A percentile compares a stretch with the other conserved stretches of the same genome.
Evolutionary conservation across 2,888 invertebrate genomes (phyloP).

Genomic region (Imbricaverruca yamaguchii): DNA sequence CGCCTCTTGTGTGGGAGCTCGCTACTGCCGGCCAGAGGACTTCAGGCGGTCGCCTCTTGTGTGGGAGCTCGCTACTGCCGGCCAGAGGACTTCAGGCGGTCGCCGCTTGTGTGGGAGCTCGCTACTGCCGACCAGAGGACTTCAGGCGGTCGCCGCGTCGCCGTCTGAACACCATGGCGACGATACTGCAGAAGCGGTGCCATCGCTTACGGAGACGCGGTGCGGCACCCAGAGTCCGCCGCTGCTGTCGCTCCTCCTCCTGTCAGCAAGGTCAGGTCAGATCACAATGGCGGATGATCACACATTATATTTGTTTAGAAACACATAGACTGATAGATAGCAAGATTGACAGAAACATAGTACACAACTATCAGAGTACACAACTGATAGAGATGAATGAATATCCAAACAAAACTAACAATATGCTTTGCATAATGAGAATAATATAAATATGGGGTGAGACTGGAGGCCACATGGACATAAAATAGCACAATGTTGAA

Average conservation of each 20-base stretch:
- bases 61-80: too few relatives aligned
- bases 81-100: not conserved
- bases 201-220: not conserved
- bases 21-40: not conserved
- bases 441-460: too few relatives aligned
- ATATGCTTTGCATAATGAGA: too few relatives aligned
- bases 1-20: too few relatives aligned
- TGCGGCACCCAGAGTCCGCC: not conserved
- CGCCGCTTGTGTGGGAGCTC: not conserved
- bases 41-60: constrained; percentile 9
- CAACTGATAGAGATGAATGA: too few relatives aligned
- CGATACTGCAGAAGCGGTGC: not conserved
- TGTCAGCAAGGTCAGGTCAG: not conserved
- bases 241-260: constrained; percentile 7
- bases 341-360: too few relatives aligned
- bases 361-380: too few relatives aligned
- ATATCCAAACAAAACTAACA: too few relatives aligned
- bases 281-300: not conserved
- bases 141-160: not conserved
- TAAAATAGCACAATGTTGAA: too few relatives aligned
- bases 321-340: too few relatives aligned
- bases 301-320: too few relatives aligned
- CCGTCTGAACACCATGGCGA: not conserved
- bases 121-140: not conserved
- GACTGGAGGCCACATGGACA: too few relatives aligned